phyloP scores from a whole-genome alignment of 2,113 vertebrate species.

The Leuciscus idus region DNA sequence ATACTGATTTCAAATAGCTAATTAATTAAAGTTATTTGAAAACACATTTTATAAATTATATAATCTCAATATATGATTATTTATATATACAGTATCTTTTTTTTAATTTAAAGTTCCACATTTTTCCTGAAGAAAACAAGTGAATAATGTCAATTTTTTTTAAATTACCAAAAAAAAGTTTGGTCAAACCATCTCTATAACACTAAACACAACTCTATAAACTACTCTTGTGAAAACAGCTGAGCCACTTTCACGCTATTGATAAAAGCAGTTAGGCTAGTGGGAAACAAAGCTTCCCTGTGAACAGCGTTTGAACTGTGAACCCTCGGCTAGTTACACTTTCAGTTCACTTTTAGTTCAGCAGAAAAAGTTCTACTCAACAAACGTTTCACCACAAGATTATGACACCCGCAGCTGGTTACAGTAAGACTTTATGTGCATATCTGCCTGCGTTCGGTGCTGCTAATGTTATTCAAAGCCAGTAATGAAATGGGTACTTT shows the following conservation, averaged over 20 bases:
- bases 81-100: no score
- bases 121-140: no score
- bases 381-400: not conserved
- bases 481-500: constrained; percentile 31
- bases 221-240: not conserved
- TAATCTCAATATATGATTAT: no score
- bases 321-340: not conserved
- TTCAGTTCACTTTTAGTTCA: not conserved
- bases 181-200: not conserved
- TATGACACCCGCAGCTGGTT: not conserved
- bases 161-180: not conserved
- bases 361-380: not conserved
- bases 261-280: not conserved
- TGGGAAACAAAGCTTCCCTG: constrained; percentile 13
- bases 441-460: not conserved
- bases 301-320: not conserved
- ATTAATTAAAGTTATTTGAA: no score
- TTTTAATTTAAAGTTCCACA: no score
- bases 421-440: not conserved
- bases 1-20: not conserved
- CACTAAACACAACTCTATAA: not conserved
- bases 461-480: not conserved
- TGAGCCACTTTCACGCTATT: not conserved
- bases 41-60: no score
- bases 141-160: no score